A percentile compares a stretch with the other conserved stretches of the same genome.
Evolutionary conservation across 2,113 vertebrate species (phyloP).

Genomic region (Ammodytes marinus): DNA sequence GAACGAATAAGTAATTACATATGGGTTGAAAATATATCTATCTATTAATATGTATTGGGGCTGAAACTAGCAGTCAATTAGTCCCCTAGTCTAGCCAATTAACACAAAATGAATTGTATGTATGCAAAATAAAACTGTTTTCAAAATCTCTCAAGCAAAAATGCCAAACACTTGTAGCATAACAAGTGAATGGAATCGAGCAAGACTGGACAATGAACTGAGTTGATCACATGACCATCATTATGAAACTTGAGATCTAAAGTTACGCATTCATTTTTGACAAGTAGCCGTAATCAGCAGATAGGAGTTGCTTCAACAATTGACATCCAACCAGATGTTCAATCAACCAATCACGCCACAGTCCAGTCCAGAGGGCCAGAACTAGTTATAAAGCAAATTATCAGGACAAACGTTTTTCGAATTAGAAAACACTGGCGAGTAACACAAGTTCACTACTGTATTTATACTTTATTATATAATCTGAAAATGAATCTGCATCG

Average conservation of each 20-base stretch:
- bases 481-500: no score
- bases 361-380: background rate
- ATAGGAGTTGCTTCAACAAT: background rate
- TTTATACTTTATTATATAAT: no score
- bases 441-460: no score
- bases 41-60: background rate
- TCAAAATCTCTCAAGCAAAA: background rate
- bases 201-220: background rate
- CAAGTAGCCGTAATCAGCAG: background rate
- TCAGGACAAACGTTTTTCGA: no score
- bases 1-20: background rate
- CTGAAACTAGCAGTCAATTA: background rate
- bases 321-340: background rate
- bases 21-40: background rate
- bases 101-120: no score
- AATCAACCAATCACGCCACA: background rate
- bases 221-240: background rate
- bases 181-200: no score
- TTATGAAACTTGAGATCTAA: background rate
- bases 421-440: background rate
- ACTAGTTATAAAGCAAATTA: background rate
- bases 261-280: background rate
- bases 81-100: background rate
- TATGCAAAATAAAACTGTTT: no score
- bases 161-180: background rate